Percentiles rank a stretch among this genome's conserved stretches.
These are phyloP conservation scores for Scomber scombrus DNA, from an alignment of 2,113 vertebrate genomes.

Conservation along the genomic window DNA sequence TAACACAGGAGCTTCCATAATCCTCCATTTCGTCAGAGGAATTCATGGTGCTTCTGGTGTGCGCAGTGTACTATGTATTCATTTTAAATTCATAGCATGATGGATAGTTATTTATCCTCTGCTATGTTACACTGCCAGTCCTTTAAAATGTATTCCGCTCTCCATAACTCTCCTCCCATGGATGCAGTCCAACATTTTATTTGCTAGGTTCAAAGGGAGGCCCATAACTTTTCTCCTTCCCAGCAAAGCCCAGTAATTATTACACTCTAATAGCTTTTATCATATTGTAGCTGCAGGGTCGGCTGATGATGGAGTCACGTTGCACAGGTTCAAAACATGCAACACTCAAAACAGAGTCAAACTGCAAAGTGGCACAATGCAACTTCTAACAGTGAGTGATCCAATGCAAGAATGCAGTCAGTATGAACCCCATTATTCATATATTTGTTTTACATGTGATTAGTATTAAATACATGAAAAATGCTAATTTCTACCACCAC, in stretches of 20 bases:
- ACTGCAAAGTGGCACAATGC: neutral
- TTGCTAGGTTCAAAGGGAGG: constrained; percentile 60
- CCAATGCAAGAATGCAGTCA: constrained; percentile 10
- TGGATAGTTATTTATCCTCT: constrained; percentile 66
- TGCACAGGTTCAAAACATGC: constrained; percentile 42
- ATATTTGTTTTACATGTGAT: constrained; percentile 6
- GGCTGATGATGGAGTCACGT: constrained; percentile 34
- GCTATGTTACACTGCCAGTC: constrained; percentile 52
- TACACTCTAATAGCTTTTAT: constrained; percentile 71
- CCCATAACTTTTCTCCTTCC: constrained; percentile 61
- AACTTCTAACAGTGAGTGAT: neutral
- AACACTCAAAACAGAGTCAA: constrained; percentile 20
- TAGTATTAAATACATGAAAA: constrained; percentile 13
- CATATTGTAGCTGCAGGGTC: constrained; percentile 63
- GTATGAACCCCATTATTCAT: constrained; percentile 25
- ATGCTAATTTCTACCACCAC: constrained; percentile 11
- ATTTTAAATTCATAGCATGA: constrained; percentile 57
- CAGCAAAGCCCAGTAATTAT: constrained; percentile 66
- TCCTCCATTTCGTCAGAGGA: constrained; percentile 20
- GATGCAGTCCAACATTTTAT: constrained; percentile 66
- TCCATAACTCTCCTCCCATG: constrained; percentile 63
- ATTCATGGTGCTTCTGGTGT: constrained; percentile 8
- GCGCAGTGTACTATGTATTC: constrained; percentile 19
- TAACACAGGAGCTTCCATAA: constrained; percentile 28
- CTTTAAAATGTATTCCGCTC: constrained; percentile 62